Evolutionary conservation across 2,113 vertebrate genomes (phyloP).

Genomic region (Psilopogon haemacephalus): DNA sequence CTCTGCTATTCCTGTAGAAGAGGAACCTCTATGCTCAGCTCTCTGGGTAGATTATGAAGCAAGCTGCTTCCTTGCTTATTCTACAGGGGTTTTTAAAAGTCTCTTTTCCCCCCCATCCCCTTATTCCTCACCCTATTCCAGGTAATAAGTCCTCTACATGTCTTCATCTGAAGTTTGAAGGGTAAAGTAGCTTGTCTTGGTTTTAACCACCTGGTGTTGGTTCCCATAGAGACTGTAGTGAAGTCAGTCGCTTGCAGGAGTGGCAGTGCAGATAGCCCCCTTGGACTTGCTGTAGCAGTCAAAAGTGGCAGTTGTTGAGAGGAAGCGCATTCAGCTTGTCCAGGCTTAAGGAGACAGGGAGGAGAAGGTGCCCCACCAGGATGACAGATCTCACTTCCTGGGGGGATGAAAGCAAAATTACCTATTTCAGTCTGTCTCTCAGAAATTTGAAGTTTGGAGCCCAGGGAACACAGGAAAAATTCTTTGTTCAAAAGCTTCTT

Average conservation of each 20-base stretch:
- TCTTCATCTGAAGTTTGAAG: background rate
- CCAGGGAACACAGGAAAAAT: background rate
- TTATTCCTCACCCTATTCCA: background rate
- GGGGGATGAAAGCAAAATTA: background rate
- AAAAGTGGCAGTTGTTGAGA: background rate
- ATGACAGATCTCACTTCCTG: fast-evolving
- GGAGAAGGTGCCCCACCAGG: background rate
- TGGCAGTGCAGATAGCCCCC: fast-evolving
- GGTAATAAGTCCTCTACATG: background rate
- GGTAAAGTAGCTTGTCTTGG: background rate
- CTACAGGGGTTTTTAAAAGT: background rate
- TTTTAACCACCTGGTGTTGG: background rate
- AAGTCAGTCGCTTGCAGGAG: background rate
- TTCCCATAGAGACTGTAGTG: background rate
- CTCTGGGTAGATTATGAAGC: background rate
- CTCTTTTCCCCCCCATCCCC: background rate
- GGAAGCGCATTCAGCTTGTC: background rate
- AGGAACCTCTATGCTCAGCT: background rate
- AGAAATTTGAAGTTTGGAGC: background rate
- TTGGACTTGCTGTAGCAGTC: fast-evolving
- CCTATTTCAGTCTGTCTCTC: background rate
- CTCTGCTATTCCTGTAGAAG: background rate
- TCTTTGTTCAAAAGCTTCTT: background rate
- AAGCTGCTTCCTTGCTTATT: background rate
- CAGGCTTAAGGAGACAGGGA: background rate